A percentile compares a stretch with the other conserved stretches of the same genome.
phyloP scores from a whole-genome alignment of 2,113 vertebrate genomes.

The Muntiacus muntjak region DNA sequence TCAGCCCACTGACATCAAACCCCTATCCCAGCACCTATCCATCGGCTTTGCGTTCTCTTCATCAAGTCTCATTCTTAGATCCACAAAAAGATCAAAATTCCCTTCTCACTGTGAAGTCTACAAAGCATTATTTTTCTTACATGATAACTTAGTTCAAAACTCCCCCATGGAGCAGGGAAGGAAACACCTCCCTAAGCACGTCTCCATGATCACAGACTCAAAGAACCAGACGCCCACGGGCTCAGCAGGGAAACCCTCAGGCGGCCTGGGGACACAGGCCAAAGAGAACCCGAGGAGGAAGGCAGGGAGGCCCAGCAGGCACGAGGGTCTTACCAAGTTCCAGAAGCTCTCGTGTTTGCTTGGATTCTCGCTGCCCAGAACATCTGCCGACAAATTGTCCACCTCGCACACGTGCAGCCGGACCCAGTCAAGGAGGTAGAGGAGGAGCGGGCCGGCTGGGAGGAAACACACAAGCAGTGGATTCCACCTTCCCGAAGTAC shows the following conservation, averaged over 20 bases:
- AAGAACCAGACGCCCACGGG: rapidly evolving
- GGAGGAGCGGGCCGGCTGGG: conserved; percentile 90
- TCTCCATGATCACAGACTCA: background rate
- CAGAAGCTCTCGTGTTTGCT: conserved; percentile 89
- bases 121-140: background rate
- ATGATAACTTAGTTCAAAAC: background rate
- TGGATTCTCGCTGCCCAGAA: conserved; percentile 92
- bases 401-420: conserved; percentile 92
- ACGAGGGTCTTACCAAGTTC: conserved; percentile 85
- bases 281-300: background rate
- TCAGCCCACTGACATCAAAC: background rate
- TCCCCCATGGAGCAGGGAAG: background rate
- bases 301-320: background rate
- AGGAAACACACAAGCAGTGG: background rate
- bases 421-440: conserved; percentile 95
- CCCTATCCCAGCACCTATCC: background rate
- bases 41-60: background rate
- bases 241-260: background rate
- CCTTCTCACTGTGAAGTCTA: background rate
- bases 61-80: background rate
- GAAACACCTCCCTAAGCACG: background rate
- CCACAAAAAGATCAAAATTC: background rate
- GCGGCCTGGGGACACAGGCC: rapidly evolving
- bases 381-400: conserved; percentile 88
- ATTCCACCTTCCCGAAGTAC: background rate